Evolutionary conservation across 2,113 vertebrate genomes (phyloP), one percentile per base, ranked within the genome.

Genomic region (Melanocharis versteri): DNA sequence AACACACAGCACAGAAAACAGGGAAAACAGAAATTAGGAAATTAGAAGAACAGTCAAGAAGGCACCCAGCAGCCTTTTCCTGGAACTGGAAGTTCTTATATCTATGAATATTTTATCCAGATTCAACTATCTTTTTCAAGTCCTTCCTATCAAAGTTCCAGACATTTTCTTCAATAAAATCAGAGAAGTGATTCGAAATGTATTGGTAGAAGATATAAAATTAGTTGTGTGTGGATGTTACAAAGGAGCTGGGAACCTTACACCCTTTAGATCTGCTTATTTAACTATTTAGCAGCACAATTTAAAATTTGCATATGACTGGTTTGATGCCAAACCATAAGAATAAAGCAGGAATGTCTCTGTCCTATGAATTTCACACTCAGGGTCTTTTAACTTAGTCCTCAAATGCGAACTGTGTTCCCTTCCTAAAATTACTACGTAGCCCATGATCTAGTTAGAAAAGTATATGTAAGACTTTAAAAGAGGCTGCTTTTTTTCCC

Each of bases 21-120:
- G 61, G 90, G 54, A 91, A 97, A 97, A 97, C 86, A 97, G 96
- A 97, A 97, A 97, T 96, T 94, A 97, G 94, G 89, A 97, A 93
- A 97, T 97, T 96, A 92, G 89, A 97, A 97, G 91, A 94, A 97
- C 96, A 96, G 93, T 96, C 90, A 86, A 91, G 94, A 92, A 96
- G 94, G 96, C 96, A 97, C 82, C 93, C 96, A 97, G 94, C 96
- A 97, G 94, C 64, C 91, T 90, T 96, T 91, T 61, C 83, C 87
- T 91, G 93, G 83, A 95, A 97, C 91, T 24, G 79, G 56, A 95
- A 96, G 70, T 97, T 95, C 88, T 96, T 96, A 85, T 93, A 94
- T 95, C 86, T 97, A 95, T 97, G 94, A 97, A 96, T 97, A 97
- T 96, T 97, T 97, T 93, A 97, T 86, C 96, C 96, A 97, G 92